Base-by-base conservation (phyloP, 1,140 invertebrate species). In the Mizuhopecten yessoensis region DNA sequence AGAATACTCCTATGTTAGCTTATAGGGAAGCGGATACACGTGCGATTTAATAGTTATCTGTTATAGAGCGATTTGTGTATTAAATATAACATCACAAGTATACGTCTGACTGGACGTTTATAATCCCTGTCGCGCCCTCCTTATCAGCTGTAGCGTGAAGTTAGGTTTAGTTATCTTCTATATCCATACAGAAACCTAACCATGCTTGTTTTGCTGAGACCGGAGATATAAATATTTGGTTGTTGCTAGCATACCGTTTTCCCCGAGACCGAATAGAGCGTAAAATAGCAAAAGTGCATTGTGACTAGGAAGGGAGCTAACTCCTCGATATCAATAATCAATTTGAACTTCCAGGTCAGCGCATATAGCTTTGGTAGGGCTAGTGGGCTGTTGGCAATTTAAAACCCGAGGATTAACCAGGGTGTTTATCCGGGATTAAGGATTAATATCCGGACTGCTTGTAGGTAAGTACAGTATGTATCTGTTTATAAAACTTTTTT, bases 281-380 rank as follows among this genome's bases (percentile, higher is more conserved):
- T 75, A 29, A 75, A 75, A 75, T 75, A 75, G 57, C 57, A 75
- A 75, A 75, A 75, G 57, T 75, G 57, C 57, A 75, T 75, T 75
- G 57, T 75, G 57, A n/a, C 57, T 3, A 17, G 57, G 17, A 75
- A 29, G 57, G 57, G 57, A 75, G 57, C 23, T 75, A 75, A 75
- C 57, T 75, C 5, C 17, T n/a, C 57, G 23, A 75, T 13, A 75
- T n/a, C 17, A 9, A 3, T 29, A 29, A 75, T 75, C 57, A 29
- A 75, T 75, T 23, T 9, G 20, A 7, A 1, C 23, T 7, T 23
- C 20, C 57, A 29, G 0, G 23, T n/a, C 29, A 75, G 57, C 36
- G 36, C 36, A 13, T 39, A n/a, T 39, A 39, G 36, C 17, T 75
- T 5, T 75, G 23, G 36, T 39, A n/a, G n/a, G n/a, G n/a, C n/a